Base-by-base conservation (phyloP, 2,797 vertebrate genomes). In the Xenopus petersii region DNA sequence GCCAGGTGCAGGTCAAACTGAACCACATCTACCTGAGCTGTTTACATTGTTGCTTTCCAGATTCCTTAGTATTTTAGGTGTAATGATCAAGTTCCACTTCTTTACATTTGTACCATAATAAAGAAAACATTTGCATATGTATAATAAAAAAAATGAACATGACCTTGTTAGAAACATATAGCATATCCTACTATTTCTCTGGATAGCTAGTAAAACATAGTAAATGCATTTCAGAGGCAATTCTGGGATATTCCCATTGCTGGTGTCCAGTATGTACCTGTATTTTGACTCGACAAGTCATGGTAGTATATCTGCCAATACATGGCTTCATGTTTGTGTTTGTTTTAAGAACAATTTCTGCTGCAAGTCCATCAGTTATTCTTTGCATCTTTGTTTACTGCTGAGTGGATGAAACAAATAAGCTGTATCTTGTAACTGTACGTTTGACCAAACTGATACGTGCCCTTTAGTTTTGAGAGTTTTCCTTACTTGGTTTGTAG, bases 321-420 rank as follows among this genome's bases (percentile, higher is more conserved):
- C 2, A 42, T 7, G 36, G 36, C 36, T 42, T 6, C 3, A 9
- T 42, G 36, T 42, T 42, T 51, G 5, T 51, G 0, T 61, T 24
- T 70, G 12, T 17, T 33, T 62, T 2, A 13, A 36, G 26, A 70
- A 70, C 16, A 60, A 1, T 78, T 80, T 10, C 62, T 73, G 85
- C 80, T 79, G 81, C 79, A 82, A 62, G 4, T 15, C 13, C 21
- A 3, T 5, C 36, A 3, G 64, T 81, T 83, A 13, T 75, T 58
- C 12, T 17, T 10, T 30, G 58, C 48, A 36, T 47, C 21, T 82
- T 58, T 15, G 55, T 77, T 81, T 69, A 60, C 64, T 77, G 56
- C 79, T 80, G 54, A 75, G 76, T 68, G 71, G 71, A 61, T 81
- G 84, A 36, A 24, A 63, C 11, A 42, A 63, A 36, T 63, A 64